Evolutionary conservation across 2,113 vertebrate genomes (phyloP).

Genomic region (Campylomormyrus tamandua): DNA sequence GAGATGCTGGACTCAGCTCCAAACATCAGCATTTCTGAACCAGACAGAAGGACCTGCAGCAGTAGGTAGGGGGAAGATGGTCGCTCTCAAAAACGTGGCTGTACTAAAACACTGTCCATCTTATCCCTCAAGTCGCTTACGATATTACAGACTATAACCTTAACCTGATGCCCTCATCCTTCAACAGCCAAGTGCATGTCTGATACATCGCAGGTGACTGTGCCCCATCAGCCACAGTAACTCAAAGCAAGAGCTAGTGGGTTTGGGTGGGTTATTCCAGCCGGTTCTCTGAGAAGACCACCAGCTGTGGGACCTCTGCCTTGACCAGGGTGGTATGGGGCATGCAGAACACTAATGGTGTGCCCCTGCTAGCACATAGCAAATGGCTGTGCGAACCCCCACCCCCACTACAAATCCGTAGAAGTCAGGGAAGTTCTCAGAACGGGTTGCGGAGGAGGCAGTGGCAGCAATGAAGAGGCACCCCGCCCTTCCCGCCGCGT

Average conservation of each 20-base stretch:
- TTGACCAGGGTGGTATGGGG: background rate
- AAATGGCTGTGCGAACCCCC: background rate
- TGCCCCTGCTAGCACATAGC: background rate
- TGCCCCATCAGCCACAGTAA: background rate
- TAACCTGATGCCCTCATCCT: background rate
- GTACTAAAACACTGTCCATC: background rate
- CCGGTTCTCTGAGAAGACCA: background rate
- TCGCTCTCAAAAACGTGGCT: background rate
- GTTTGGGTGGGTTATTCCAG: background rate
- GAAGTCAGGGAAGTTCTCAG: background rate
- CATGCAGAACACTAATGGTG: background rate
- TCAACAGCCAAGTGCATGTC: background rate
- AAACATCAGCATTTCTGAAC: background rate
- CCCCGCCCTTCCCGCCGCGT: background rate
- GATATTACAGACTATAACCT: background rate
- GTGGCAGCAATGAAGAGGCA: background rate
- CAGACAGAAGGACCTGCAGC: background rate
- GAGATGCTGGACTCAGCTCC: background rate
- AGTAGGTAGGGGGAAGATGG: background rate
- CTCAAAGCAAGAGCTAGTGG: background rate
- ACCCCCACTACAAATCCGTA: background rate
- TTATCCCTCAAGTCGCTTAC: background rate
- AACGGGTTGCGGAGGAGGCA: background rate
- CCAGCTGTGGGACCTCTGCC: background rate
- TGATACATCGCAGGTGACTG: background rate